Base-by-base conservation (phyloP, 1,140 invertebrate genomes). In the Drosophila serrata region DNA sequence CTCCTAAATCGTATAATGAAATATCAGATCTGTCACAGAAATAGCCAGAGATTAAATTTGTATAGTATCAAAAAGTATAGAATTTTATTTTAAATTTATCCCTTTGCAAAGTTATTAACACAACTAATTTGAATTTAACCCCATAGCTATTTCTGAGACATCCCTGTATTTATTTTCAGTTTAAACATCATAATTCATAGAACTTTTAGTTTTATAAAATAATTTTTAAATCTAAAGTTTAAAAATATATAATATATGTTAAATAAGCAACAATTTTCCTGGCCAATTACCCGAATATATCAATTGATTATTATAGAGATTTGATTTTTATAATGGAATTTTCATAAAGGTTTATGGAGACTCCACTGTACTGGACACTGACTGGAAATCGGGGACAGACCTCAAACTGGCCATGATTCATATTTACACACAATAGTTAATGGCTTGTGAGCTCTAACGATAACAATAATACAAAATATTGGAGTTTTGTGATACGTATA, bases 381-480 rank as follows among this genome's bases (percentile, higher is more conserved):
- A n/a, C 33, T 72, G 35, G n/a, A 22, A 62, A 72, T 19, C 17
- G 55, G 68, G 45, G 45, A 35, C 55, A 60, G 45, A 31, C 37
- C 35, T 17, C 37, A 60, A 37, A 51, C 42, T 31, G 39, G 13
- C 11, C 51, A 39, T 49, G 43, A 57, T 55, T 70, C 58, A 57
- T 78, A 78, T 78, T 70, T 78, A 78, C 75, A 78, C 27, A 78
- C 51, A 78, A 57, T 39, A 42, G 84, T 64, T 80, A 72, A 85
- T 85, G 64, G 45, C 61, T 85, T 80, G 42, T 39, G 46, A 68
- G 45, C 33, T 17, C 53, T 73, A 78, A 74, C 27, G 48, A 59
- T 81, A 78, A 64, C 60, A 82, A 60, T 67, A 82, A 59, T 42
- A 61, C n/a, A 43, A 62, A 78, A 22, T 62, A 67, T 58, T 59